These are phyloP conservation scores for Myoxocephalus aenaeus DNA, from an alignment of 2,797 vertebrate species.

Conservation along the genomic window DNA sequence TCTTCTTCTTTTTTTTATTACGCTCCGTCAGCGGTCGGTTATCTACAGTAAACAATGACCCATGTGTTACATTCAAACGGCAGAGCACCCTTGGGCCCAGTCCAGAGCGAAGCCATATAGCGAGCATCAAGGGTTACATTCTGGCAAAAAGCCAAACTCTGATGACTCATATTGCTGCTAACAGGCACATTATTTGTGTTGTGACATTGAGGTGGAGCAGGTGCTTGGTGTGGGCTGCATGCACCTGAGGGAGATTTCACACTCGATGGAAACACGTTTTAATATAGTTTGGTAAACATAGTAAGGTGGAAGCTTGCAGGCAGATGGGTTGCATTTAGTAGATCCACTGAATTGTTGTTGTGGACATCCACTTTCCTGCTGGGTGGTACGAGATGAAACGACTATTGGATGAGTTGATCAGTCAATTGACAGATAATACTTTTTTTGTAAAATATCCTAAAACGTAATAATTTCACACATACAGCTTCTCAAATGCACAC, in stretches of 20 bases:
- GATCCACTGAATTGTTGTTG: too few relatives aligned
- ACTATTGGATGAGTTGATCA: not conserved
- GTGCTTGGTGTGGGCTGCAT: constrained; percentile 7
- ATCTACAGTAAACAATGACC: constrained; percentile 72
- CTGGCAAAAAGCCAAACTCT: constrained; percentile 1
- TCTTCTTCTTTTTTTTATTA: not conserved
- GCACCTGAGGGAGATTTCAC: constrained; percentile 2
- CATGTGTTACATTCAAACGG: constrained; percentile 69
- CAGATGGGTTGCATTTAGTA: not conserved
- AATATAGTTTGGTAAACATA: not conserved
- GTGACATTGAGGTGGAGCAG: constrained; percentile 22
- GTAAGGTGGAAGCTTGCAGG: too few relatives aligned
- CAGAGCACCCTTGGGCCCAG: constrained; percentile 33
- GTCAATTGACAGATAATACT: not conserved
- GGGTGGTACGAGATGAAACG: not conserved
- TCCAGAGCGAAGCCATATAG: constrained; percentile 1
- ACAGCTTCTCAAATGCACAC: not conserved
- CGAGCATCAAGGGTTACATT: not conserved
- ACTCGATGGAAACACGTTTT: not conserved
- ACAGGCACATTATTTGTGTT: constrained; percentile 14
- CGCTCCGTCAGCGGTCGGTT: constrained; percentile 40
- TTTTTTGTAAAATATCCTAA: not conserved
- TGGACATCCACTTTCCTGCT: not conserved
- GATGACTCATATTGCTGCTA: constrained; percentile 34
- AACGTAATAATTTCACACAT: not conserved